These are phyloP conservation scores for Athene noctua DNA, from an alignment of 2,113 vertebrate genomes.

Conservation along the genomic window DNA sequence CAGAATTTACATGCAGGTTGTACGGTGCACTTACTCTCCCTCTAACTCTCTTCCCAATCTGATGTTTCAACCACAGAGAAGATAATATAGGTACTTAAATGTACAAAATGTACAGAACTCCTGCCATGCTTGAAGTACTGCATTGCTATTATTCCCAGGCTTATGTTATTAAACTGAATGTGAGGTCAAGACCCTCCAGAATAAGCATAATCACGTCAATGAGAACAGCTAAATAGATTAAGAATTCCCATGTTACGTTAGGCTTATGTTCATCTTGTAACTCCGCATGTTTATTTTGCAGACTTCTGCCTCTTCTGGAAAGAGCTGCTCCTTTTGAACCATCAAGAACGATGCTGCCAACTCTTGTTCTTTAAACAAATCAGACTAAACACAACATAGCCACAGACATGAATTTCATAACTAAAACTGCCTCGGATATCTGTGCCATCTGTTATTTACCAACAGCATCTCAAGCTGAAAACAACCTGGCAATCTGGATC, in stretches of 20 bases:
- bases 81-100: background rate
- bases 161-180: background rate
- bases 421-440: background rate
- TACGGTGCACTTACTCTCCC: background rate
- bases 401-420: background rate
- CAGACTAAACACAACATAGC: background rate
- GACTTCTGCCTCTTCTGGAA: background rate
- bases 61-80: background rate
- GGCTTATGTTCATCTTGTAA: background rate
- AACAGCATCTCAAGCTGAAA: background rate
- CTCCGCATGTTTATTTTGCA: background rate
- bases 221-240: slow-evolving; percentile 8
- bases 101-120: background rate
- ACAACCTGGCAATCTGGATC: background rate
- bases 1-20: background rate
- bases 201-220: background rate
- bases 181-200: background rate
- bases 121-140: background rate
- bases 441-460: background rate
- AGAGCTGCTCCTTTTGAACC: background rate
- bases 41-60: background rate
- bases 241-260: background rate
- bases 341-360: background rate
- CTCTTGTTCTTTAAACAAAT: background rate
- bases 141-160: background rate